Base-by-base conservation (phyloP, 1,140 invertebrate species). In the Piezodorus guildinii region DNA sequence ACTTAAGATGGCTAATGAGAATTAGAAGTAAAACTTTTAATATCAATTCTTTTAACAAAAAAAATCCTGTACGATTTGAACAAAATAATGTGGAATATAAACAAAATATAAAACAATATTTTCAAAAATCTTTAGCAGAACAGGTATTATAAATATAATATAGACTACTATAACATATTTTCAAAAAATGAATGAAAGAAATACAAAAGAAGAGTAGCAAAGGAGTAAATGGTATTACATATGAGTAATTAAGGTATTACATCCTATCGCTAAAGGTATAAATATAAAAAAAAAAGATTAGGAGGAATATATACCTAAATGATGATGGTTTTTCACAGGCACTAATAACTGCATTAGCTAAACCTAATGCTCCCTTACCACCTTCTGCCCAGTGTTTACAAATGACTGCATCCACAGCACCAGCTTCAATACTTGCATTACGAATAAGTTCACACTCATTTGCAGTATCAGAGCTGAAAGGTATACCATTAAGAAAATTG, bases 321-420 rank as follows among this genome's bases (percentile, higher is more conserved):
- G 82, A 68, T 14, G 63, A 60, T 23, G 65, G 58, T 45, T 30
- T 60, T 17, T 82, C 73, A 68, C 86, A 88, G 2, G 92, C 94
- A 15, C 76, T 78, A 54, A 90, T 84, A 0, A 99, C 87, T 16
- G 94, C 88, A 62, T 91, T 84, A 0, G 94, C 95, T 19, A 99
- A 78, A 10, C 86, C 82, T 2, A 82, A 65, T 0, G 95, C 96
- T 21, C 97, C 97, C 8, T 76, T 74, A 9, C 96, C 94, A 67
- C 96, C 97, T 68, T 87, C 76, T 0, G 89, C 83, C 92, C 93
- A 99, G 74, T 98, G 92, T 61, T 81, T 83, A 71, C 90, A 92
- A 27, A 95, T 74, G 12, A 97, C 86, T 5, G 93, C 93, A 73
- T 86, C 83, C 73, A 83, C 85, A 0, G 95, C 96, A 43, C 95